These are phyloP conservation scores for Gambusia yucatana DNA, from an alignment of 2,797 vertebrate genomes.

Conservation along the genomic window DNA sequence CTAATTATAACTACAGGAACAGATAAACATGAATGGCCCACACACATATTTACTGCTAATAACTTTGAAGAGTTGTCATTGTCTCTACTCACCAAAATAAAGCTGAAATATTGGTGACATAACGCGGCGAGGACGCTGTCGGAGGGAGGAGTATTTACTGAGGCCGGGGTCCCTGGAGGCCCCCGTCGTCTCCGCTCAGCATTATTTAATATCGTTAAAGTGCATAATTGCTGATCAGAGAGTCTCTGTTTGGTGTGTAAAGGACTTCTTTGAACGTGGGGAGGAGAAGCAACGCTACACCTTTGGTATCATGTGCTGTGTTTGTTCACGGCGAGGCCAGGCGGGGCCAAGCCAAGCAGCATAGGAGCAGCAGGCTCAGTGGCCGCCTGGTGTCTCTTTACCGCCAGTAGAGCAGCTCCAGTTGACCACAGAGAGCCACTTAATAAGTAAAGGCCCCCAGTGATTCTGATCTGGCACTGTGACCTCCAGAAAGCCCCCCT, in stretches of 20 bases:
- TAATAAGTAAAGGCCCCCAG: slow-evolving; percentile 71
- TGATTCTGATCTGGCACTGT: slow-evolving; percentile 71
- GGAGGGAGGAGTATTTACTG: slow-evolving; percentile 73
- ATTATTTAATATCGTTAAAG: slow-evolving; percentile 79
- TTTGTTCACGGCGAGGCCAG: slow-evolving; percentile 66
- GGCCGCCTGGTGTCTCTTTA: slow-evolving; percentile 61
- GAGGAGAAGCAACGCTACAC: slow-evolving; percentile 67
- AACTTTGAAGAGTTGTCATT: slow-evolving; percentile 53
- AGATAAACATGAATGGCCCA: slow-evolving; percentile 23
- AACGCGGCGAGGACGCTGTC: slow-evolving; percentile 57
- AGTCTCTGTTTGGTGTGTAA: slow-evolving; percentile 74
- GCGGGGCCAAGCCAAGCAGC: slow-evolving; percentile 53
- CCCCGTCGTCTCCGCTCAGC: slow-evolving; percentile 59
- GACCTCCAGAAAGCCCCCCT: slow-evolving; percentile 74
- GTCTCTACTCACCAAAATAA: slow-evolving; percentile 52
- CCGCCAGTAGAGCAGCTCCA: slow-evolving; percentile 41
- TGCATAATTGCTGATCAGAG: slow-evolving; percentile 84
- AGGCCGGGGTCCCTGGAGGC: slow-evolving; percentile 74
- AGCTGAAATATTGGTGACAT: slow-evolving; percentile 56
- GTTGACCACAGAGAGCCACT: slow-evolving; percentile 69
- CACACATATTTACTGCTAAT: slow-evolving; percentile 24
- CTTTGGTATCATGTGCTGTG: slow-evolving; percentile 74
- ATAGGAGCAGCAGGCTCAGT: slow-evolving; percentile 56
- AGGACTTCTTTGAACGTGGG: slow-evolving; percentile 69
- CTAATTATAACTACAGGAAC: slow-evolving; percentile 62